phyloP scores from a whole-genome alignment of 1,140 invertebrate species.

The Caerostris darwini region DNA sequence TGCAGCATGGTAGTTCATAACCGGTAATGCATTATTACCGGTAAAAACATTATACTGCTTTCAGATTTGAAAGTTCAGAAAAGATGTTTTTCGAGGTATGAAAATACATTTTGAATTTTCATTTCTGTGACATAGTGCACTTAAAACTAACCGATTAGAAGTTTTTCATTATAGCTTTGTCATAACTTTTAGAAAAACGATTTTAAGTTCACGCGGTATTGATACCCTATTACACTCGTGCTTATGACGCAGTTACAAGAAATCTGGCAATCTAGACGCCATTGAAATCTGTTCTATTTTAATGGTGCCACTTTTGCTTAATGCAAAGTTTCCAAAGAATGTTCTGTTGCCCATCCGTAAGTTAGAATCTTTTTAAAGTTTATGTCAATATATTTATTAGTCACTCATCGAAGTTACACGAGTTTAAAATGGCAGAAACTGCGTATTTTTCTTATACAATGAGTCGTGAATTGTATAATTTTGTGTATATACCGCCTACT shows the following conservation, averaged over 20 bases:
- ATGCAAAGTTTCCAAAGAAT: slow-evolving; percentile 74
- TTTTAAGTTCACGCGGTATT: not conserved
- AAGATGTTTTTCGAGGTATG: too few species aligned
- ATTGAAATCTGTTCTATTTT: slow-evolving; percentile 14
- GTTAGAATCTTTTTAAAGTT: slow-evolving; percentile 70
- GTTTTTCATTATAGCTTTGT: not conserved
- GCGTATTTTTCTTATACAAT: not conserved
- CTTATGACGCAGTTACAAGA: slow-evolving; percentile 14
- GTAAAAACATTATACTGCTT: too few species aligned
- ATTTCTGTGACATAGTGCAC: too few species aligned
- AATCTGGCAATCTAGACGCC: slow-evolving; percentile 54
- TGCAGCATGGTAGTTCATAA: too few species aligned
- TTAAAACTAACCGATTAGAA: too few species aligned
- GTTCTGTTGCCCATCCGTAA: slow-evolving; percentile 76
- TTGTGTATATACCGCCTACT: slow-evolving; percentile 4
- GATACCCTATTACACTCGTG: not conserved
- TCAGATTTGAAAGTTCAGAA: too few species aligned
- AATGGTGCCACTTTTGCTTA: slow-evolving; percentile 77
- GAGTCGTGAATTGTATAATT: not conserved
- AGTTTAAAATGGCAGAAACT: slow-evolving; percentile 3
- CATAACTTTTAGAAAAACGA: not conserved
- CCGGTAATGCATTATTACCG: too few species aligned
- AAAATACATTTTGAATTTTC: too few species aligned
- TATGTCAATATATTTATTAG: slow-evolving; percentile 8
- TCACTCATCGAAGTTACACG: not conserved